Evolutionary conservation across 2,113 vertebrate species (phyloP), one percentile per base, ranked within the genome.

Genomic region (Dicaeum eximium): DNA sequence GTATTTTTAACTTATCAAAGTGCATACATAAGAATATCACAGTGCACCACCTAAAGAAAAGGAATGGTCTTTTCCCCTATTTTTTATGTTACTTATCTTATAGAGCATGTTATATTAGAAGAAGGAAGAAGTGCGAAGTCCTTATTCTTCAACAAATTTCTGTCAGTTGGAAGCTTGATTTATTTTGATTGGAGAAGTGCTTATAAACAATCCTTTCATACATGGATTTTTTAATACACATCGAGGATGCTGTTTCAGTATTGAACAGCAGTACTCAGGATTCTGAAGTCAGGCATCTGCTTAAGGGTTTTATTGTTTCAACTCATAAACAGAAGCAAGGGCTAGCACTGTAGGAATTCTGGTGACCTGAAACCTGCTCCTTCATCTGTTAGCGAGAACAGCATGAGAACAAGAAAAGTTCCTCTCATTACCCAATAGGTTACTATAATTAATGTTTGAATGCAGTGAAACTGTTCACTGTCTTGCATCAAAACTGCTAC

Each of bases 341-440:
- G 9, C 51, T 0, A 3, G 42, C 88, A 60, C 40, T 33, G 38
- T 70, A 67, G 64, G 72, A 91, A 67, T 38, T 50, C 60, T 31
- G 51, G 51, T 84, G 92, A 81, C 51, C 86, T 67, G 72, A 88
- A 91, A 88, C 56, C 10, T 77, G 25, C 38, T 83, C 51, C 75
- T 94, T 94, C 56, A 78, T 73, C 75, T 88, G 28, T 91, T 92
- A 62, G 71, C 30, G 92, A 81, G 71, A 92, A 56, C 24, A 86
- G 56, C 51, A 31, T 37, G 66, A 88, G n/a, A 75, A 88, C 15
- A 73, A 84, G 70, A 33, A 51, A 78, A 57, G 42, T 77, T 92
- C 50, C 7, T 88, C 24, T 82, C 38, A 42, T 85, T 90, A 64
- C 14, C 15, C 40, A 65, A 42, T 38, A 79, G 31, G 30, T 45